phyloP scores from a whole-genome alignment of 1,140 invertebrate species.

The Polypedilum pembai region DNA sequence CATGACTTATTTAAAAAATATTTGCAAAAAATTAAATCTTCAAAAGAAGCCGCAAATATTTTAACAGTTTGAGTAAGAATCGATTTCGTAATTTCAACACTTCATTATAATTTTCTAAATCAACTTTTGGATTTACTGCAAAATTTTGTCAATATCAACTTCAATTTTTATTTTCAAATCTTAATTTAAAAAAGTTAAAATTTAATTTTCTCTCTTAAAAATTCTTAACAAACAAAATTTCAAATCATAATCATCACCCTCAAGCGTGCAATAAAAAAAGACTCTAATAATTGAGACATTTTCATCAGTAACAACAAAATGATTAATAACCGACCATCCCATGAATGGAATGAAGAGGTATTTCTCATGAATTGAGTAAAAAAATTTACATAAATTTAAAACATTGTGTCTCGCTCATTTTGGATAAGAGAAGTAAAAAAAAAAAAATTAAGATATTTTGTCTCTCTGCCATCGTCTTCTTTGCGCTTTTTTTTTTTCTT shows the following conservation, averaged over 20 bases:
- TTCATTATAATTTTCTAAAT: no score
- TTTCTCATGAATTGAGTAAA: neutral
- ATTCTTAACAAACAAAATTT: neutral
- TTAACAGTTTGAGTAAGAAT: no score
- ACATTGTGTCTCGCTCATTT: neutral
- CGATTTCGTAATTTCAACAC: no score
- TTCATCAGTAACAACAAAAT: neutral
- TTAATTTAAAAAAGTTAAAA: no score
- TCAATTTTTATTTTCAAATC: neutral
- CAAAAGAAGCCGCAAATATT: no score
- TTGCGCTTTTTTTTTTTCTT: neutral
- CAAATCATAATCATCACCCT: neutral
- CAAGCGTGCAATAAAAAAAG: neutral
- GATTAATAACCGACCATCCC: neutral
- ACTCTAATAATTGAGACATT: neutral
- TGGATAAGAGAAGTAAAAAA: neutral
- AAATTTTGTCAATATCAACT: no score
- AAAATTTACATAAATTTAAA: slow-evolving; percentile 9
- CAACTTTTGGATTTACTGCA: no score
- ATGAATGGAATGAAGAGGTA: neutral
- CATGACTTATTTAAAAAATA: no score
- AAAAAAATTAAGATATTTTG: slow-evolving; percentile 6
- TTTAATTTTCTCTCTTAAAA: no score
- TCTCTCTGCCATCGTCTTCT: no score
- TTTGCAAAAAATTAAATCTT: no score